Conservation (phyloP, 2,113 vertebrate species). For the Naja naja region DNA sequence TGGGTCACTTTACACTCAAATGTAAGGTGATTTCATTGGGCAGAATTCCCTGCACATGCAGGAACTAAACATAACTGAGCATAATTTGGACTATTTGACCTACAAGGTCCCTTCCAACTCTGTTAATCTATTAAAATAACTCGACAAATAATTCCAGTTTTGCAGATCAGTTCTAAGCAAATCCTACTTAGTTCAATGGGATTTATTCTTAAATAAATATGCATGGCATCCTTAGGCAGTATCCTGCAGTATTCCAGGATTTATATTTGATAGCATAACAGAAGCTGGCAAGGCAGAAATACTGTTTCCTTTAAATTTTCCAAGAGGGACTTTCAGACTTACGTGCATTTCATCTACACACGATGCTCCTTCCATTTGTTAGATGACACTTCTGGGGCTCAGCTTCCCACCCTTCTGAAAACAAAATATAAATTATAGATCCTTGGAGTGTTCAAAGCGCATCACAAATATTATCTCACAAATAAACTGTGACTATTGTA, state of each 20-base stretch:
- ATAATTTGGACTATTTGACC: no score
- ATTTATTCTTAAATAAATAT: neutral
- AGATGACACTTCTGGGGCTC: neutral
- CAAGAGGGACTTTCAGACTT: neutral
- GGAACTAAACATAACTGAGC: neutral
- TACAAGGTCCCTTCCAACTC: no score
- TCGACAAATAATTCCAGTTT: neutral
- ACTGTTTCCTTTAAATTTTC: neutral
- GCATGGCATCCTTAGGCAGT: neutral
- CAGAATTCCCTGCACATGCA: neutral
- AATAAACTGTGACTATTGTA: neutral
- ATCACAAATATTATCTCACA: neutral
- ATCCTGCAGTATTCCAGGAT: neutral
- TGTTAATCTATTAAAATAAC: neutral
- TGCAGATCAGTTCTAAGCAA: neutral
- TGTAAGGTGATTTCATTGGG: neutral
- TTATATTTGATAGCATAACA: neutral
- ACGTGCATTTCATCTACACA: neutral
- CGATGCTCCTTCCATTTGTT: neutral
- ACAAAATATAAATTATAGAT: neutral
- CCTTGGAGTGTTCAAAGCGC: neutral
- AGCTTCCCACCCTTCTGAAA: neutral
- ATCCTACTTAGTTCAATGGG: neutral
- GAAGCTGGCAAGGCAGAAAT: neutral
- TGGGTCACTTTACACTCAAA: neutral